Conservation (phyloP, 1,140 invertebrate genomes). For the Anadara kagoshimensis region DNA sequence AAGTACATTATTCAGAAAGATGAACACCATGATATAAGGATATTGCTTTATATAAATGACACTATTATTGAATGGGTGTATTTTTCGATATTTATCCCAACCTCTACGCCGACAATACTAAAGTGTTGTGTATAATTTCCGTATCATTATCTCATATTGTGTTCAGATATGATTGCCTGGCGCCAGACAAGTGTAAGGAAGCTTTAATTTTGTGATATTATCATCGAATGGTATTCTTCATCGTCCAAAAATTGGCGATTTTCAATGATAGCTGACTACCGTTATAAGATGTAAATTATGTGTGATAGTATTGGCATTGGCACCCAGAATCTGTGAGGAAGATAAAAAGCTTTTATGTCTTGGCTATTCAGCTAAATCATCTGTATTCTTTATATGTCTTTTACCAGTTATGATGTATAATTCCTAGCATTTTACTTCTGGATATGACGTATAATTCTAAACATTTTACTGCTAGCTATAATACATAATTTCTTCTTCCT, state of each 20-base stretch:
- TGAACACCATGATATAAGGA: neutral
- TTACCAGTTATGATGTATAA: no score
- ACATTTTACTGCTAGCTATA: no score
- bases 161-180: slow-evolving; percentile 12
- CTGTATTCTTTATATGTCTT: no score
- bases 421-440: no score
- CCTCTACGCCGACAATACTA: slow-evolving; percentile 9
- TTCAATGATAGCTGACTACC: neutral
- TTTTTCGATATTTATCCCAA: slow-evolving; percentile 19
- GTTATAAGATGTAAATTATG: slow-evolving; percentile 21
- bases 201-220: slow-evolving; percentile 22
- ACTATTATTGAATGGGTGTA: slow-evolving; percentile 5
- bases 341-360: slow-evolving; percentile 5
- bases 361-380: no score
- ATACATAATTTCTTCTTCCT: no score
- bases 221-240: slow-evolving; percentile 22
- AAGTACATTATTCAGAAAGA: no score
- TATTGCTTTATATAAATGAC: neutral
- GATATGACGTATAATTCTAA: no score
- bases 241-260: slow-evolving; percentile 14
- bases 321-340: slow-evolving; percentile 9
- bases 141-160: slow-evolving; percentile 18
- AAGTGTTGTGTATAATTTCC: slow-evolving; percentile 17
- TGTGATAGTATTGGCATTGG: slow-evolving; percentile 14
- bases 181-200: slow-evolving; percentile 13